These are phyloP conservation scores for Bombus soroeensis DNA, from an alignment of 1,140 invertebrate species.

Conservation along the genomic window DNA sequence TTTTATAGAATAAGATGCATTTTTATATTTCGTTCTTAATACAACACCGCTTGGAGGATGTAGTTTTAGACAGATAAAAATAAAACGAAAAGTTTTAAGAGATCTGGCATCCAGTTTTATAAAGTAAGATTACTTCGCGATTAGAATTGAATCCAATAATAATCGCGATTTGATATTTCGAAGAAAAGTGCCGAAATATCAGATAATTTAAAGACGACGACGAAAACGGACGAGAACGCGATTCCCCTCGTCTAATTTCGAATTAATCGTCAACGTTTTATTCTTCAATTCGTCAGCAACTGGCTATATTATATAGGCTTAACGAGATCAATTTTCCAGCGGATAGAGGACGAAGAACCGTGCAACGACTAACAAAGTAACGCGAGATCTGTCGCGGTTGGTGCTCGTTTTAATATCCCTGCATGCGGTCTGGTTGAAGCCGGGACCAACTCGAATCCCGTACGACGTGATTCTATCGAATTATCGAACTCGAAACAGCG, in stretches of 20 bases:
- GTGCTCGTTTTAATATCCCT: slow-evolving; percentile 41
- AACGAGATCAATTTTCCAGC: slow-evolving; percentile 14
- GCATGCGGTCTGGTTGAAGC: neutral
- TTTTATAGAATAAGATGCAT: too few relatives aligned
- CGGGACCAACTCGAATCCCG: neutral
- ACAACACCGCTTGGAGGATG: too few relatives aligned
- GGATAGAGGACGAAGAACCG: neutral
- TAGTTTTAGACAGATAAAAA: too few relatives aligned
- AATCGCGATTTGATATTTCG: too few relatives aligned
- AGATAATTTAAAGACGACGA: neutral
- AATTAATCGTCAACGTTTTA: neutral
- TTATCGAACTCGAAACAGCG: slow-evolving; percentile 24
- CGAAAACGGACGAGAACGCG: too few relatives aligned
- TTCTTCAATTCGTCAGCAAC: neutral
- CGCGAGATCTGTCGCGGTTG: slow-evolving; percentile 28
- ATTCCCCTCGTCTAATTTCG: neutral
- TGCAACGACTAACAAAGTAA: slow-evolving; percentile 20
- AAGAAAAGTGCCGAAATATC: neutral
- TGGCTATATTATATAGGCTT: neutral
- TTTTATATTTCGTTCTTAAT: too few relatives aligned
- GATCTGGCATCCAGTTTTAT: too few relatives aligned
- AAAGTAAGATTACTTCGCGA: too few relatives aligned
- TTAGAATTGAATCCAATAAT: too few relatives aligned
- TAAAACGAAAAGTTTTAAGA: too few relatives aligned
- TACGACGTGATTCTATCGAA: slow-evolving; percentile 13